Evolutionary conservation across 2,113 vertebrate genomes (phyloP), one percentile per base, ranked within the genome.

Genomic region (Mesembrinibis cayennensis): DNA sequence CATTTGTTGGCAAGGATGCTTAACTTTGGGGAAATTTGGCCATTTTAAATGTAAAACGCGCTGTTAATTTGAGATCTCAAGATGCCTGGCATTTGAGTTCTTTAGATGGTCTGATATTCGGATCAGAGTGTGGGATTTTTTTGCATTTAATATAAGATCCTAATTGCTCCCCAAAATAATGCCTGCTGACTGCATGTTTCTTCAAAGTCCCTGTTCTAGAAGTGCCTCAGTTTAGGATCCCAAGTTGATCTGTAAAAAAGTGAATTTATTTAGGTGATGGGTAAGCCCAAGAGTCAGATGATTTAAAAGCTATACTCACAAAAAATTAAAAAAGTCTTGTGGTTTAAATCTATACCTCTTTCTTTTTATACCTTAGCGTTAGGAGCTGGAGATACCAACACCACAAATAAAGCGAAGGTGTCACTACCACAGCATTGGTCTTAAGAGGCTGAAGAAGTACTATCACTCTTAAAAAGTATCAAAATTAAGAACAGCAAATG

Each of bases 271-370:
- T 38, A 70, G 55, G 34, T 45, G 27, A 45, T 34, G 0, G 8
- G 26, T 63, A 82, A 83, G 30, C 30, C 29, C 7, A 76, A 62
- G 63, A 67, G 16, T 30, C 20, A 49, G 5, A 30, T 44, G 2
- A 72, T 47, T 72, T 85, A 36, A 88, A 88, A 95, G 21, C 15
- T 61, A 32, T 36, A 69, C 5, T 71, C 18, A 38, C 4, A 16
- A 53, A 53, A 34, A 44, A 9, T 2, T 19, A 4, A 1, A 3
- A 2, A 32, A 12, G 27, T 10, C 25, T 87, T 5, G 5, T 6
- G 2, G 13, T n/a, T 91, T 65, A 74, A 47, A 58, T 42, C 30
- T 45, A 34, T 66, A 55, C 30, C 30, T 77, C 3, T 77, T 17
- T 67, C 7, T 59, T 63, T 63, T 45, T 30, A 52, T 52, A 36